Evolutionary conservation across 2,113 vertebrate genomes (phyloP), one percentile per base, ranked within the genome.

Genomic region (Pseudolaguvia tuberculata): DNA sequence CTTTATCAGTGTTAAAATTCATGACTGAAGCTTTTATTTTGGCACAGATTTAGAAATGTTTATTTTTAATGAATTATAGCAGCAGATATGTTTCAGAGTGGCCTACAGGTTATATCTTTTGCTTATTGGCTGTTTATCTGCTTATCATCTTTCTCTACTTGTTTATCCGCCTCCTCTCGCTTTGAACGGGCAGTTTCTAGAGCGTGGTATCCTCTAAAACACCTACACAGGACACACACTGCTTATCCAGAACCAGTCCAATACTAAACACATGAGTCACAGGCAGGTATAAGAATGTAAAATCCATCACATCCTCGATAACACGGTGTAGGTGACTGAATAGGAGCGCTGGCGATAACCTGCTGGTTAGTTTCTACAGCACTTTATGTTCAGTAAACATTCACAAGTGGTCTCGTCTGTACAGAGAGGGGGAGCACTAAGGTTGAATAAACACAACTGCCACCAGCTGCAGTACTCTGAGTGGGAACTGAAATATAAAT

Each of bases 211-310:
- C 48, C 79, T 70, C 53, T 47, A 71, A 21, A 48, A 71, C 72
- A 75, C 79, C 76, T 73, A 81, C 79, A 45, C 70, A 63, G 50
- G 57, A 77, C 63, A 73, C 59, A 11, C 59, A 11, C 20, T 11
- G 21, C 21, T 47, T 18, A 51, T 45, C 63, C 59, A 76, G 50
- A 50, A 57, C 31, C 21, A 29, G 68, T 25, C 58, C 45, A 72
- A 70, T 55, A 51, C 31, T 57, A 68, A 56, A 35, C 62, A 23
- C 35, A 53, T 51, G 53, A 72, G 58, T 72, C 67, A 75, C 51
- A 45, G 61, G 35, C 72, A 55, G 51, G 61, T 48, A 59, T 50
- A 62, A 56, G 39, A 42, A 1, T 42, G 7, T 42, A 42, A 55
- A 55, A 75, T 71, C 58, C 18, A 61, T 76, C 47, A 50, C 31